A percentile compares a stretch with the other conserved stretches of the same genome.
Evolutionary conservation across 2,797 vertebrate species (phyloP).

Genomic region (Eulemur albifrons): DNA sequence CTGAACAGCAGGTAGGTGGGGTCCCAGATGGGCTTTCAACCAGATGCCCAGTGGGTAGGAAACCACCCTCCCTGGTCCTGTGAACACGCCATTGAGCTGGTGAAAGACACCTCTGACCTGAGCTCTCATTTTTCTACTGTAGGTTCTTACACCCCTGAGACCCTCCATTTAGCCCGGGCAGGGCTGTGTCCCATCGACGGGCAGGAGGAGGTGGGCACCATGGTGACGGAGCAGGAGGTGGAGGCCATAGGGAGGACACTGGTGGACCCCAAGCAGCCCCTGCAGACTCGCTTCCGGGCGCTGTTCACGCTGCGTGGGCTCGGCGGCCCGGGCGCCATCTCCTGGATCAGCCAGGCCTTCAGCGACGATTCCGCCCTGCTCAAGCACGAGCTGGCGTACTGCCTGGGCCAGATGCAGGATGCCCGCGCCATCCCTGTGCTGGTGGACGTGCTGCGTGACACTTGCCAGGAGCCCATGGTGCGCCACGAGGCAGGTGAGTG

Average conservation of each 20-base stretch:
- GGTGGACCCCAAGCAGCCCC: slow-evolving; percentile 84
- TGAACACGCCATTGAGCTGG: neutral
- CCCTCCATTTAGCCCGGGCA: neutral
- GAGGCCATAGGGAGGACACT: slow-evolving; percentile 87
- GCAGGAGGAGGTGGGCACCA: neutral
- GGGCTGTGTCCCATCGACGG: fast-evolving
- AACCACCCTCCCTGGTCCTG: neutral
- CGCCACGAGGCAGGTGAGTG: slow-evolving; percentile 94
- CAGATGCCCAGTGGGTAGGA: neutral
- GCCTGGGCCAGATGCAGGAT: slow-evolving; percentile 97
- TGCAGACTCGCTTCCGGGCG: slow-evolving; percentile 92
- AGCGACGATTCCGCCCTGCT: slow-evolving; percentile 91
- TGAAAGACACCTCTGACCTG: neutral
- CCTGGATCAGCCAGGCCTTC: slow-evolving; percentile 93
- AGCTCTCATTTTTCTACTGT: fast-evolving
- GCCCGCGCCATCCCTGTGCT: slow-evolving; percentile 88
- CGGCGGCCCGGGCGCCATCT: slow-evolving; percentile 89
- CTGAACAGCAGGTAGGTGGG: neutral
- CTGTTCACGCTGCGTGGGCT: slow-evolving; percentile 95
- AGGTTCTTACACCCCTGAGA: neutral
- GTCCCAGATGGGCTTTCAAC: neutral
- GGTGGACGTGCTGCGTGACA: slow-evolving; percentile 87
- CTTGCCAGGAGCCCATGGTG: slow-evolving; percentile 94
- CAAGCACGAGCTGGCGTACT: slow-evolving; percentile 96
- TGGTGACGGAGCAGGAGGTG: slow-evolving; percentile 87